Evolutionary conservation across 2,113 vertebrate species (phyloP).

Genomic region (Myodes glareolus): DNA sequence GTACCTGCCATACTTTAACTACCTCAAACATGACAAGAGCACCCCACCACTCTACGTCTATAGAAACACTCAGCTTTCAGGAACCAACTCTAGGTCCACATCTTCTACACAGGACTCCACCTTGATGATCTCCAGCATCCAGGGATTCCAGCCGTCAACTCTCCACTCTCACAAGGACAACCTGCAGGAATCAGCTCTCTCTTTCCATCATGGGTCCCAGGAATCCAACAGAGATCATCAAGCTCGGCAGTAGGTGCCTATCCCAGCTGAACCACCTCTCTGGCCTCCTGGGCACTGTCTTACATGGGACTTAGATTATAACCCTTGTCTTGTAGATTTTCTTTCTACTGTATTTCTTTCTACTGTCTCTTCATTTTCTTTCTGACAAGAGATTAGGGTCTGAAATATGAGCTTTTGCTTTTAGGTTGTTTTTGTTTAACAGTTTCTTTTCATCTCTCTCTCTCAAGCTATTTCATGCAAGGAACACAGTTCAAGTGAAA

Average conservation of each 20-base stretch:
- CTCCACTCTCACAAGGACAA: neutral
- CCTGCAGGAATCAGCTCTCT: neutral
- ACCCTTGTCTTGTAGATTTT: neutral
- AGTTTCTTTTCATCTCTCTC: constrained; percentile 36
- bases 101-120: neutral
- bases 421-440: neutral
- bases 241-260: neutral
- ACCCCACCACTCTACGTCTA: neutral
- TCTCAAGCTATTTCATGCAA: neutral
- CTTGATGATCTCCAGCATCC: neutral
- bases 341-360: too few relatives aligned
- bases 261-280: neutral
- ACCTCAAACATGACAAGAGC: constrained; percentile 11
- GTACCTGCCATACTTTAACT: neutral
- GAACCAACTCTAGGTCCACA: neutral
- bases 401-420: neutral
- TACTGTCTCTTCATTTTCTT: neutral
- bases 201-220: neutral
- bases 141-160: neutral
- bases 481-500: neutral
- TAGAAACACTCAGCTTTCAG: neutral
- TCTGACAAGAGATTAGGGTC: neutral
- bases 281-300: neutral
- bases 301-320: neutral
- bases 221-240: neutral